Evolutionary conservation across 2,888 invertebrate genomes (phyloP), one percentile per base, ranked within the genome.

Genomic region (Entomobrya multifasciata): DNA sequence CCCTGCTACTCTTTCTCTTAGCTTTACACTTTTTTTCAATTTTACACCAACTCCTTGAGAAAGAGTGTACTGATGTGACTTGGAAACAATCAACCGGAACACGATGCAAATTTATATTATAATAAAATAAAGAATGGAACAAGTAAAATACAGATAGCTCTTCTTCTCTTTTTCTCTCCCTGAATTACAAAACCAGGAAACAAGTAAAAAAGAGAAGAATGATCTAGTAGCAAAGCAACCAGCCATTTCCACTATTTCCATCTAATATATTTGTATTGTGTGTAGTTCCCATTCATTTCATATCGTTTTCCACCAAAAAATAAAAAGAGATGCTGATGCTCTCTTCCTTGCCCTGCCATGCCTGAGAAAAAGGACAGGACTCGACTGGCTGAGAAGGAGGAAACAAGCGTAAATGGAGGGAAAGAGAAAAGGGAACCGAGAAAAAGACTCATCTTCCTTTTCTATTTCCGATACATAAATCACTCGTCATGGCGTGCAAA

Each of bases 391-490:
- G 13, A 70, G 52, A 70, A 70, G 76, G 65, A 78, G 85, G 85
- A 85, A 79, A 79, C 60, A 62, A 62, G 65, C 47, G 44, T 79
- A 74, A 80, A 86, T 80, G 80, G 72, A 72, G 79, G 74, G 70
- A 70, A 57, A 72, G 74, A 22, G 67, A n/a, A n/a, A n/a, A 76
- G 47, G 65, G 86, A 65, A 87, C 81, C 70, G 76, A 81, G 76
- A 77, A 80, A 85, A 82, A 80, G 80, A 77, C 87, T 87, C 88
- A 87, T 90, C 90, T 87, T 87, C 86, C 87, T 89, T 90, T 90
- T 89, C 90, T 89, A 88, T 89, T 90, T 88, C 88, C 90, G 88
- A 88, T 88, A 87, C 88, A 90, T 90, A 90, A 90, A 90, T 90
- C 90, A 89, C 88, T 86, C 85, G n/a, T n/a, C n/a, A 49, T 74